phyloP scores from a whole-genome alignment of 2,888 invertebrate genomes.

The Entomobrya multifasciata region DNA sequence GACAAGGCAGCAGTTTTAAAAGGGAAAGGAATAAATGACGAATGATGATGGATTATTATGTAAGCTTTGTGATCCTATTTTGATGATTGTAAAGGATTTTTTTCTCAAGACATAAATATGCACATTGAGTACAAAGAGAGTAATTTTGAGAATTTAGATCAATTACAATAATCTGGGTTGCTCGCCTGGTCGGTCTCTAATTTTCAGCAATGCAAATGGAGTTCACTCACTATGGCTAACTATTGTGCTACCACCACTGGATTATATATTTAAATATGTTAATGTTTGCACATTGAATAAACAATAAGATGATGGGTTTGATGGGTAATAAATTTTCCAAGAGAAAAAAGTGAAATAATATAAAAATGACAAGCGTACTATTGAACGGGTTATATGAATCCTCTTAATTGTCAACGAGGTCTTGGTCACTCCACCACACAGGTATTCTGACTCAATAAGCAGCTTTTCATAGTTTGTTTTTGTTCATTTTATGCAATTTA shows the following conservation, averaged over 20 bases:
- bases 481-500: neutral
- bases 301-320: neutral
- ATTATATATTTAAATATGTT: neutral
- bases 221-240: neutral
- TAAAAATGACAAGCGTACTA: neutral
- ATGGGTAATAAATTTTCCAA: conserved; percentile 11
- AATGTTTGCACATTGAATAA: neutral
- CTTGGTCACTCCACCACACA: neutral
- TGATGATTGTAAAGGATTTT: neutral
- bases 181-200: neutral
- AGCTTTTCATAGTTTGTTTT: neutral
- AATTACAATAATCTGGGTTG: conserved; percentile 45
- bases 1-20: neutral
- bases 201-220: neutral
- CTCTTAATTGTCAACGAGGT: conserved; percentile 49
- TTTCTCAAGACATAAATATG: neutral
- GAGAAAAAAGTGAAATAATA: neutral
- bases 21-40: neutral
- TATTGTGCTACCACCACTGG: too few relatives aligned
- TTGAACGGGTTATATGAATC: neutral
- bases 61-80: neutral
- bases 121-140: too few relatives aligned
- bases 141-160: conserved; percentile 26
- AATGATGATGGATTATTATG: neutral
- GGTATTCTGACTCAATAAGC: too few relatives aligned